Base-by-base conservation (phyloP, 2,888 invertebrate genomes). In the Thysanoteuthis rhombus region DNA sequence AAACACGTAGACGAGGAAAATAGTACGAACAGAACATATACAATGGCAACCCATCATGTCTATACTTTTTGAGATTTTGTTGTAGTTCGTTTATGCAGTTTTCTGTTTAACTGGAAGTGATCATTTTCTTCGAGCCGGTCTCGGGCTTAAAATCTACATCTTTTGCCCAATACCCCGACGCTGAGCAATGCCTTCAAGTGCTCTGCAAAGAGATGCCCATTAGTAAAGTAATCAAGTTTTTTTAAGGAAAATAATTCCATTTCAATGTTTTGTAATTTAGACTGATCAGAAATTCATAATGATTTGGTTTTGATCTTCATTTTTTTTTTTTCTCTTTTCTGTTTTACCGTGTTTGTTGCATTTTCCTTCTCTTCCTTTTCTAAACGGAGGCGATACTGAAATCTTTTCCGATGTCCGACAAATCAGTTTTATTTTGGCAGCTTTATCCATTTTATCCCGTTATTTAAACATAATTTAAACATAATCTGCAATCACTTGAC, bases 361-460 rank as follows among this genome's bases (percentile, higher is more conserved):
- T 10, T 75, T n/a, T n/a, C 36, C 36, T 12, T 75, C 36, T 75
- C 10, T 10, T 75, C 36, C n/a, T 36, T 32, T 75, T 36, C n/a
- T 75, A 36, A 75, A 75, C 36, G 75, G 36, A 75, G n/a, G n/a
- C 36, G 75, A 75, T 75, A n/a, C n/a, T 25, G 75, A 75, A 75
- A 75, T n/a, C n/a, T 75, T 12, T 75, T n/a, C 36, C 75, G 19
- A 75, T 75, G 75, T 75, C 75, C n/a, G 75, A 75, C 75, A 75
- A 75, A 75, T 75, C 75, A 75, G 75, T 75, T 75, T 75, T 75
- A 75, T 75, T 75, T 75, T 75, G 75, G 75, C 75, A 75, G 75
- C n/a, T 75, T 75, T 75, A 75, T 75, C 36, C 75, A 75, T 75
- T 75, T 75, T 75, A 75, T 75, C 36, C 75, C 75, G 75, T 75